Evolutionary conservation across 2,797 vertebrate genomes (phyloP).

Genomic region (Pantherophis vulpinus): DNA sequence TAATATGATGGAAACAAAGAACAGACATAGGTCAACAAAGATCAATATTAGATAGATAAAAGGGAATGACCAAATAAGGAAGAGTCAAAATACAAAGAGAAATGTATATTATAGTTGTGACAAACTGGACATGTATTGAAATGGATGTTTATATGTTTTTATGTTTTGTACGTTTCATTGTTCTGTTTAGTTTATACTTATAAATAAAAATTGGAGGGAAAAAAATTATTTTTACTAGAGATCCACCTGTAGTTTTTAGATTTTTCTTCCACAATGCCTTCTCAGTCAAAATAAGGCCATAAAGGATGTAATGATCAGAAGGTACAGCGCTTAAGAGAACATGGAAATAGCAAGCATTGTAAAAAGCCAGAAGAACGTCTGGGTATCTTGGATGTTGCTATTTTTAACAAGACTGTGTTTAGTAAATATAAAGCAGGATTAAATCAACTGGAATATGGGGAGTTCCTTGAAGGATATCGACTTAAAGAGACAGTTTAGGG

Average conservation of each 20-base stretch:
- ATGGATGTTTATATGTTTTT: too few species aligned
- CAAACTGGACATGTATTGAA: too few species aligned
- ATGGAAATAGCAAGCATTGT: constrained; percentile 10
- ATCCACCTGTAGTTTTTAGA: background rate
- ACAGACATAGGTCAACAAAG: too few species aligned
- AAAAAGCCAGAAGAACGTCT: background rate
- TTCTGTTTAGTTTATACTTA: too few species aligned
- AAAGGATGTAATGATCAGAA: background rate
- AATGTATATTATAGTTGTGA: too few species aligned
- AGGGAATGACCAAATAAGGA: too few species aligned
- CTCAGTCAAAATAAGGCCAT: background rate
- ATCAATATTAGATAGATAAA: too few species aligned
- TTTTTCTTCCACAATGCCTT: background rate
- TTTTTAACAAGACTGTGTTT: constrained; percentile 49
- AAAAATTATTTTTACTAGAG: background rate
- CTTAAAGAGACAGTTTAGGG: constrained; percentile 53
- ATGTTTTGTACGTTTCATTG: too few species aligned
- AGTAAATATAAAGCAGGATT: background rate
- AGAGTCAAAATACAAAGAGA: too few species aligned
- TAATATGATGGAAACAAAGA: too few species aligned
- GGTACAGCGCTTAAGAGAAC: background rate
- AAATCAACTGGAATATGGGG: constrained; percentile 33
- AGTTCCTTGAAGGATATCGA: constrained; percentile 61
- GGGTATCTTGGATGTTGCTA: constrained; percentile 37
- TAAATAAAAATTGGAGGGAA: too few species aligned